A percentile compares a stretch with the other conserved stretches of the same genome.
Conservation (phyloP, 2,113 vertebrate species). For the Sceloporus tristichus region DNA sequence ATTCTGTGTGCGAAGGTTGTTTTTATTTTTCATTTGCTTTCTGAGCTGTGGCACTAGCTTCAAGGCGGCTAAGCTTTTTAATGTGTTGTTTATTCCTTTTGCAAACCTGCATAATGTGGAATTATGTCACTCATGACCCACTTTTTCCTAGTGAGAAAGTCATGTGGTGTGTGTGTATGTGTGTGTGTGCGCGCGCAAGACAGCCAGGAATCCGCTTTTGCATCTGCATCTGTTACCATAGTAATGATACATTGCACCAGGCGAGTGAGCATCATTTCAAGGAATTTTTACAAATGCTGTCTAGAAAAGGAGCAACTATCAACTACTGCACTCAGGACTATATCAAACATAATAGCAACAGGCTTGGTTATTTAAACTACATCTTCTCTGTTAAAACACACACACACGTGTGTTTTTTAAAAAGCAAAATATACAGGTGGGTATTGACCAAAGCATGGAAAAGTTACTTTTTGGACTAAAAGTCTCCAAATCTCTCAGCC, state of each 20-base stretch:
- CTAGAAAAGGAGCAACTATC: slow-evolving; percentile 49
- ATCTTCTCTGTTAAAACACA: too few relatives aligned
- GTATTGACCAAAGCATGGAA: too few relatives aligned
- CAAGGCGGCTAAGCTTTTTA: not conserved
- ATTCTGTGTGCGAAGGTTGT: not conserved
- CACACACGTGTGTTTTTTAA: too few relatives aligned
- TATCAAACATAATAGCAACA: not conserved
- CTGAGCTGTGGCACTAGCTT: not conserved
- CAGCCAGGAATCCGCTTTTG: slow-evolving; percentile 1
- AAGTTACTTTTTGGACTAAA: too few relatives aligned
- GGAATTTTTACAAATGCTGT: slow-evolving; percentile 54
- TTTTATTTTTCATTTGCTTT: slow-evolving; percentile 28
- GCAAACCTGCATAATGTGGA: not conserved
- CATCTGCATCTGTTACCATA: slow-evolving; percentile 65
- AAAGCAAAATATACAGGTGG: too few relatives aligned
- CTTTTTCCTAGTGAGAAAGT: not conserved
- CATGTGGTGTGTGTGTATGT: not conserved
- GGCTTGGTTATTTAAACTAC: too few relatives aligned
- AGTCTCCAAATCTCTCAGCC: too few relatives aligned
- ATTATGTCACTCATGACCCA: not conserved
- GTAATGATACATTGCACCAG: slow-evolving; percentile 53
- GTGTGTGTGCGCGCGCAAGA: not conserved
- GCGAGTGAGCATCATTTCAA: slow-evolving; percentile 47
- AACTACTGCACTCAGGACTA: not conserved
- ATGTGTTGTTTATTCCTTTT: slow-evolving; percentile 20